Evolutionary conservation across 1,140 invertebrate genomes (phyloP).

Genomic region (Tribolium madens): DNA sequence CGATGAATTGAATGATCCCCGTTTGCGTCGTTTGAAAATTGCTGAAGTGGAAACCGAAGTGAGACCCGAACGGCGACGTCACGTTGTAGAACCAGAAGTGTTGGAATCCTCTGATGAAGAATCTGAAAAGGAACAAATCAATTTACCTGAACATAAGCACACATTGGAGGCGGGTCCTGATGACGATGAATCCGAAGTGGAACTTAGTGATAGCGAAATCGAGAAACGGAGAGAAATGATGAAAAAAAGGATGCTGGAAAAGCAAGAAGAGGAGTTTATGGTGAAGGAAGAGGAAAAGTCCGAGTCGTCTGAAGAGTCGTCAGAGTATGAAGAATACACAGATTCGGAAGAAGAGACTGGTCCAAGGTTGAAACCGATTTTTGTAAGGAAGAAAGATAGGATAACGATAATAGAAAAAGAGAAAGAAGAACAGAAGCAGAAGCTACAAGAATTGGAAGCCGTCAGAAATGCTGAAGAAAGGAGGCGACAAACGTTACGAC

Average conservation of each 20-base stretch:
- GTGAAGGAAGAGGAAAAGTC: conserved; percentile 80
- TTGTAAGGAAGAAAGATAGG: conserved; percentile 94
- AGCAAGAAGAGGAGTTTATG: conserved; percentile 75
- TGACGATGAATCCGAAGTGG: conserved; percentile 77
- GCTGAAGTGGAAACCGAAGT: conserved; percentile 73
- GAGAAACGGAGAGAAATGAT: conserved; percentile 79
- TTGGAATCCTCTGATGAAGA: conserved; percentile 78
- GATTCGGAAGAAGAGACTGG: conserved; percentile 89
- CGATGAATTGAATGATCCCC: conserved; percentile 81
- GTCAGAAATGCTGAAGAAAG: conserved; percentile 86
- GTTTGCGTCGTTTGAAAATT: conserved; percentile 75
- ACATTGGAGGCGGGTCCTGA: conserved; percentile 70
- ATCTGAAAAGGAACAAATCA: conserved; percentile 70
- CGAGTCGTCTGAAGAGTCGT: conserved; percentile 77
- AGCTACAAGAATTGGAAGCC: conserved; percentile 83
- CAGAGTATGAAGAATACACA: conserved; percentile 84
- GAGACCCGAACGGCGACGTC: conserved; percentile 69
- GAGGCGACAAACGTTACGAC: conserved; percentile 84
- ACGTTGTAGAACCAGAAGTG: conserved; percentile 80
- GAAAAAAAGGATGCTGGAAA: conserved; percentile 76
- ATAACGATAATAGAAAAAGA: conserved; percentile 96
- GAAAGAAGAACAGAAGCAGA: conserved; percentile 86
- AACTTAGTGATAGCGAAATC: conserved; percentile 84
- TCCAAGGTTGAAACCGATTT: conserved; percentile 95
- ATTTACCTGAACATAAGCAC: conserved; percentile 62